phyloP scores from a whole-genome alignment of 2,888 invertebrate species.

The Dynastes hyllus region DNA sequence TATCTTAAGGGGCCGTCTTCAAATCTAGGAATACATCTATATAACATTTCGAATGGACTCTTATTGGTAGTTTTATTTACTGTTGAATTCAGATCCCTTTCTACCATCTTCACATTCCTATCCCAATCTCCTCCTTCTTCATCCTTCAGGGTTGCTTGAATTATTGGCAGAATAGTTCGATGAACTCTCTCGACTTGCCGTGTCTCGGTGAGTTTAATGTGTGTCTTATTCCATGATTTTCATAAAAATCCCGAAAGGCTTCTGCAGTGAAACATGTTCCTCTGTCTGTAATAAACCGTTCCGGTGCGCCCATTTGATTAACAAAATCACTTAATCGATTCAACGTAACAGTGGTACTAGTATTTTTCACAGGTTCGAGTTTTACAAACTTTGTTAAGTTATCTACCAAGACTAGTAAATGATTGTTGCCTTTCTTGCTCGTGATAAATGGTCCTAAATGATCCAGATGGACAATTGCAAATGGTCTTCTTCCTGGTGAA shows the following conservation, averaged over 20 bases:
- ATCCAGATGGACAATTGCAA: slow-evolving; percentile 46
- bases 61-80: slow-evolving; percentile 54
- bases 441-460: slow-evolving; percentile 50
- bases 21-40: slow-evolving; percentile 43
- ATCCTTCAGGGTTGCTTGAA: slow-evolving; percentile 44
- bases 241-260: too few relatives aligned
- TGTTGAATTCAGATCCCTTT: slow-evolving; percentile 53
- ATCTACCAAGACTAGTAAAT: slow-evolving; percentile 48
- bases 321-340: slow-evolving; percentile 42
- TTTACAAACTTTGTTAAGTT: slow-evolving; percentile 47
- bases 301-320: slow-evolving; percentile 50
- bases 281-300: too few relatives aligned
- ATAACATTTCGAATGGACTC: slow-evolving; percentile 53
- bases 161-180: too few relatives aligned
- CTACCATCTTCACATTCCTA: slow-evolving; percentile 50
- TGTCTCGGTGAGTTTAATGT: too few relatives aligned
- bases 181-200: too few relatives aligned
- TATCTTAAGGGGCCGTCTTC: too few relatives aligned
- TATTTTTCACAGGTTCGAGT: slow-evolving; percentile 40
- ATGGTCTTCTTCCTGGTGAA: slow-evolving; percentile 42
- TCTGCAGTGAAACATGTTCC: too few relatives aligned
- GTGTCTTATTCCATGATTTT: too few relatives aligned
- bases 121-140: neutral
- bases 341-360: neutral
- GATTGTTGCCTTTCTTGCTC: slow-evolving; percentile 40